Evolutionary conservation across 2,888 invertebrate species (phyloP).

Genomic region (Cryptocheilus praepositus): DNA sequence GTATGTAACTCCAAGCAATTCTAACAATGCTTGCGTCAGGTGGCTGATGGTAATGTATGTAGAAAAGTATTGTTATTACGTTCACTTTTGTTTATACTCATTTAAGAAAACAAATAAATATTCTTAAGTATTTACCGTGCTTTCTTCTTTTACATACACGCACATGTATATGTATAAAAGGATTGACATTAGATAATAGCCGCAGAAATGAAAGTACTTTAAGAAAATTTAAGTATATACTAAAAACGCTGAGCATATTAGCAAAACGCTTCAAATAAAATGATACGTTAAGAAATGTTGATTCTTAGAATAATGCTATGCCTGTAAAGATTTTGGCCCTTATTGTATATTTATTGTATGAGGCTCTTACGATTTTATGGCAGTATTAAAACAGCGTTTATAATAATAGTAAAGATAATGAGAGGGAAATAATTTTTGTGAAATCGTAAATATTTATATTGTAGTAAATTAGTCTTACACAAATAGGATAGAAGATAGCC

Average conservation of each 20-base stretch:
- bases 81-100: constrained; percentile 38
- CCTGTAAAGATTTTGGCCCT: neutral
- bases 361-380: neutral
- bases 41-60: constrained; percentile 11
- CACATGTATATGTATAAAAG: constrained; percentile 3
- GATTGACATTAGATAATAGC: too few species aligned
- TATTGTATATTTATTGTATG: too few species aligned
- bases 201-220: too few species aligned
- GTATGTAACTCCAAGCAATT: constrained; percentile 23
- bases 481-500: constrained; percentile 55
- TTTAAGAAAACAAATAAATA: constrained; percentile 41
- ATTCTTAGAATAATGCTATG: too few species aligned
- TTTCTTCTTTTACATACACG: neutral
- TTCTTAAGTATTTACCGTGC: neutral
- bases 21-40: constrained; percentile 16
- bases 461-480: constrained; percentile 62
- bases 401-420: neutral
- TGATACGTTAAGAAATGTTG: too few species aligned
- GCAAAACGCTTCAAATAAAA: too few species aligned
- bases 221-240: too few species aligned
- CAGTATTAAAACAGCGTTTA: neutral
- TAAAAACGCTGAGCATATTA: too few species aligned
- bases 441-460: constrained; percentile 62
- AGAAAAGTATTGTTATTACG: constrained; percentile 29
- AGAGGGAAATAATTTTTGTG: constrained; percentile 27